phyloP scores from a whole-genome alignment of 2,888 invertebrate genomes.

The Odiellus spinosus region DNA sequence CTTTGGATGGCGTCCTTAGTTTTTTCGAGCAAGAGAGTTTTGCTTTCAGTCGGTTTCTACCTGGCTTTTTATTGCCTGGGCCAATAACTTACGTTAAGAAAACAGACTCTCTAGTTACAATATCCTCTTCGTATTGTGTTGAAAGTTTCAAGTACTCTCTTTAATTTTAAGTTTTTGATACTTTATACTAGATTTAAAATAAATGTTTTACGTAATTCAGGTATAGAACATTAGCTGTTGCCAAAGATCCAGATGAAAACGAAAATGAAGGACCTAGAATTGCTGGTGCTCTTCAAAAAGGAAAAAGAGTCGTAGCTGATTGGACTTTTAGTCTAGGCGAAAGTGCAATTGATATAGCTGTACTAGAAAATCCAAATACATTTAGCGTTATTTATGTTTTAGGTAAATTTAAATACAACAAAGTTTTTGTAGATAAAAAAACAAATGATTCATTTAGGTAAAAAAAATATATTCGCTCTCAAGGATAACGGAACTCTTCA shows the following conservation, averaged over 20 bases:
- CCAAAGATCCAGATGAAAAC: conserved; percentile 35
- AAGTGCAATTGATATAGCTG: conserved; percentile 45
- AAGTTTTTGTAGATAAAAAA: too few species aligned
- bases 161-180: conserved; percentile 12
- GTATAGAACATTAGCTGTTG: conserved; percentile 59
- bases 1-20: conserved; percentile 69
- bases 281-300: conserved; percentile 32
- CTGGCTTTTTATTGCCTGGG: conserved; percentile 63
- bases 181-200: conserved; percentile 5
- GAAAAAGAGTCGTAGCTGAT: conserved; percentile 46
- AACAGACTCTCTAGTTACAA: conserved; percentile 69
- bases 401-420: conserved; percentile 34
- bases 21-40: conserved; percentile 88
- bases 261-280: conserved; percentile 32
- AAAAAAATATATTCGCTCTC: conserved; percentile 54
- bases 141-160: conserved; percentile 67
- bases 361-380: conserved; percentile 39
- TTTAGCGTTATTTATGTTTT: conserved; percentile 58
- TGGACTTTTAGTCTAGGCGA: conserved; percentile 73
- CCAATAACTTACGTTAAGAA: conserved; percentile 62
- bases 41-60: conserved; percentile 62
- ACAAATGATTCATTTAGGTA: conserved; percentile 38
- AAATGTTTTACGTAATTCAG: conserved; percentile 38
- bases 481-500: conserved; percentile 48
- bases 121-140: conserved; percentile 57